Conservation (phyloP, 2,888 invertebrate species). For the Acheta domesticus region DNA sequence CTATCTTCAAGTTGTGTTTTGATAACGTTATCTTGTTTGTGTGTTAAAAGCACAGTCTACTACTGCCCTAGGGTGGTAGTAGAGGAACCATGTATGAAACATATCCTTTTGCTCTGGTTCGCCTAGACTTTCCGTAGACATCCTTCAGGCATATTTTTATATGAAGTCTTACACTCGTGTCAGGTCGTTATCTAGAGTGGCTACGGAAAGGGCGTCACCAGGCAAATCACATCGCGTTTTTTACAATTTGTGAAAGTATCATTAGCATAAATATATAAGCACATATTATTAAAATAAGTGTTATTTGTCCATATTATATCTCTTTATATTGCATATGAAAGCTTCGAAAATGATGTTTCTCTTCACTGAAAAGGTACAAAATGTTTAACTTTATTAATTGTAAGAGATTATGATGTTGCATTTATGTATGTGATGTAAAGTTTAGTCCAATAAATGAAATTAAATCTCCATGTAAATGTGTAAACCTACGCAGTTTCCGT, state of each 20-base stretch:
- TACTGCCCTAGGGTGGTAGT: slow-evolving; percentile 28
- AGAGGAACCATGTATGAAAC: slow-evolving; percentile 37
- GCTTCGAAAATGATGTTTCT: slow-evolving; percentile 27
- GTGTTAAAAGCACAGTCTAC: slow-evolving; percentile 29
- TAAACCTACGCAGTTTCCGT: not conserved
- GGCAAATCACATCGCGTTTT: slow-evolving; percentile 33
- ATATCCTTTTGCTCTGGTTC: slow-evolving; percentile 37
- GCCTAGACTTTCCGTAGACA: slow-evolving; percentile 38
- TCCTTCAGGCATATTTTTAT: slow-evolving; percentile 38
- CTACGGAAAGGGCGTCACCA: slow-evolving; percentile 37
- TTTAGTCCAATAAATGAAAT: slow-evolving; percentile 33
- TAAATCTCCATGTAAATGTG: not conserved
- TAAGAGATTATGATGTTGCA: slow-evolving; percentile 34
- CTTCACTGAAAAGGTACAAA: slow-evolving; percentile 32
- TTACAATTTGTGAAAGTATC: slow-evolving; percentile 29
- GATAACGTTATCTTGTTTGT: slow-evolving; percentile 31
- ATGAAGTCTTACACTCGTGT: slow-evolving; percentile 35
- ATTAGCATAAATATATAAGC: slow-evolving; percentile 27
- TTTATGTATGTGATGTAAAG: slow-evolving; percentile 35
- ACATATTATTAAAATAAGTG: slow-evolving; percentile 30
- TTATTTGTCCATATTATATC: slow-evolving; percentile 30
- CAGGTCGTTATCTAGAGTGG: slow-evolving; percentile 39
- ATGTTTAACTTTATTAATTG: slow-evolving; percentile 33
- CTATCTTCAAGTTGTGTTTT: slow-evolving; percentile 26
- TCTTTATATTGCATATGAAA: slow-evolving; percentile 29